Base-by-base conservation (phyloP, 2,888 invertebrate genomes). In the Teleogryllus oceanicus region DNA sequence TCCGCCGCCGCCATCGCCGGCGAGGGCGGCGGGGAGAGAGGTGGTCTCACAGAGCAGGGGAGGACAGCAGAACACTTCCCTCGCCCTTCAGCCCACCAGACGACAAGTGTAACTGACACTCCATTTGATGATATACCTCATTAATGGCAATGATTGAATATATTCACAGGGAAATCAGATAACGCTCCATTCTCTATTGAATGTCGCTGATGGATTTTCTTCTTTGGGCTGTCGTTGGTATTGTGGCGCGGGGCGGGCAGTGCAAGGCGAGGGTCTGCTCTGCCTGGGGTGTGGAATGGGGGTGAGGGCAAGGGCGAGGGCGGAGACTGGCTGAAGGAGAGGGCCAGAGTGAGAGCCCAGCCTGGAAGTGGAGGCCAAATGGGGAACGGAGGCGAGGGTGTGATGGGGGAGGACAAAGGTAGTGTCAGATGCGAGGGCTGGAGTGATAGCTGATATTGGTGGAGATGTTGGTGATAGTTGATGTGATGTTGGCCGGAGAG, bases 61-160 rank as follows among this genome's bases (percentile, higher is more conserved):
- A 21, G 50, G 77, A 10, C 74, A 16, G 49, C 50, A 50, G 75
- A 79, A 78, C 77, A 81, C 81, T 81, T 81, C 80, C 79, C 81
- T 80, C 80, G 37, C 37, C 37, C 80, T 77, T 75, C 50, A 78
- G n/a, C 21, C 74, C 74, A 12, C 12, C 74, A n/a, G 20, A 74
- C 79, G 80, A 80, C 82, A 82, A 82, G 81, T 82, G 82, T 81
- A 81, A 80, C 82, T 82, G 82, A 82, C 82, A 82, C 82, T 80
- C 82, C 82, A 82, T 82, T 82, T 82, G 81, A 81, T 78, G 82
- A 82, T 82, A 81, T 81, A 81, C 80, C 81, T 82, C 82, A 81
- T 82, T 82, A 82, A 82, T 82, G 79, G 81, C 80, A 81, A 81
- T 82, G 82, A 82, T 82, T 82, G 82, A 82, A 82, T 82, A 82